These are phyloP conservation scores for Protosalanx chinensis DNA, from an alignment of 2,797 vertebrate species.

Conservation along the genomic window DNA sequence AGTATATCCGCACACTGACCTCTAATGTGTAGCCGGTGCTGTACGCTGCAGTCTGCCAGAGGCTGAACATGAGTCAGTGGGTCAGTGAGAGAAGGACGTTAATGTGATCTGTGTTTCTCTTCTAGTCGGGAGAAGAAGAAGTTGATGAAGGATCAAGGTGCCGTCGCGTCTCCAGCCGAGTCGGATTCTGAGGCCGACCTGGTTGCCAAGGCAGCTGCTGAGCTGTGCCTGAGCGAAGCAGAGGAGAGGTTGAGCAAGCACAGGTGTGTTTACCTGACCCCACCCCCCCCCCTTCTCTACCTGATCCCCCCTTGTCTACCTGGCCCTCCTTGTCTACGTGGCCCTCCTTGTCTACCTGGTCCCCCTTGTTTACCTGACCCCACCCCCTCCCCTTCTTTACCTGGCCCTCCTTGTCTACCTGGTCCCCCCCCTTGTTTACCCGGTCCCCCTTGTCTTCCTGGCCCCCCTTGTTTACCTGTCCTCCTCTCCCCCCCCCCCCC, in stretches of 20 bases:
- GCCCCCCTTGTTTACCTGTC: too few relatives aligned
- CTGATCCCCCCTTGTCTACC: neutral
- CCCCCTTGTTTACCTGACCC: neutral
- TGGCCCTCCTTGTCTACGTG: neutral
- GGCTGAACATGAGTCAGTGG: too few relatives aligned
- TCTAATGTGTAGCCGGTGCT: neutral
- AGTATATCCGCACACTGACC: neutral
- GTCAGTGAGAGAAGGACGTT: neutral
- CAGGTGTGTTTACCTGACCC: constrained; percentile 66
- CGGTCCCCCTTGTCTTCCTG: too few relatives aligned
- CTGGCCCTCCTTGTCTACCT: too few relatives aligned
- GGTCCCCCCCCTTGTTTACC: too few relatives aligned
- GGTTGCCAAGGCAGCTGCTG: constrained; percentile 66
- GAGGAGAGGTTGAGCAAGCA: constrained; percentile 85
- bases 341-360: too few relatives aligned
- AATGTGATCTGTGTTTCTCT: neutral
- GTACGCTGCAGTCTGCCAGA: too few relatives aligned
- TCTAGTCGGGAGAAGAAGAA: constrained; percentile 87
- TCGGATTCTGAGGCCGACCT: constrained; percentile 72
- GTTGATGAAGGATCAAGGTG: constrained; percentile 71
- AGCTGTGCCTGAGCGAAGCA: constrained; percentile 74
- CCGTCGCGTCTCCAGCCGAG: constrained; percentile 63
- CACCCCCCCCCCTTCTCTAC: neutral
- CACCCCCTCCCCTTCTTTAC: neutral
- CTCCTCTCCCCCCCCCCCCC: neutral